Evolutionary conservation across 1,140 invertebrate species (phyloP).

Genomic region (Bombyx mandarina): DNA sequence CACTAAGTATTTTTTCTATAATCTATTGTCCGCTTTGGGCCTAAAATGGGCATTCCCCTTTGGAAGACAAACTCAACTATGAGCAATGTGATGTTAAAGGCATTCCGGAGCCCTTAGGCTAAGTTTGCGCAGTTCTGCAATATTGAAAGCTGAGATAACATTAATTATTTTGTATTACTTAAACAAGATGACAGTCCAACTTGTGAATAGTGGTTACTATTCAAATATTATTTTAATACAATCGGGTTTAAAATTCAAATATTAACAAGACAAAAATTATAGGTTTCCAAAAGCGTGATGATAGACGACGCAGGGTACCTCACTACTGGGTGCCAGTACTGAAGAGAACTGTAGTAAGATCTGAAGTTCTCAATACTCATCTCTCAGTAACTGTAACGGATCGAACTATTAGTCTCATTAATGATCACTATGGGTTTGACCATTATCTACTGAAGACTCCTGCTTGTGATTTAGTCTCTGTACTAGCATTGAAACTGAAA

Average conservation of each 20-base stretch:
- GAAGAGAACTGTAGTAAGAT: slow-evolving; percentile 87
- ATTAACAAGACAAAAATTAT: slow-evolving; percentile 9
- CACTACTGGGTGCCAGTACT: slow-evolving; percentile 91
- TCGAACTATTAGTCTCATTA: slow-evolving; percentile 86
- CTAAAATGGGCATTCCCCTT: no score
- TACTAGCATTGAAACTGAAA: slow-evolving; percentile 86
- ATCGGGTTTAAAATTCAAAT: background rate
- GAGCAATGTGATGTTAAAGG: no score
- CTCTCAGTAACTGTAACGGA: slow-evolving; percentile 86
- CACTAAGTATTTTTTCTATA: no score
- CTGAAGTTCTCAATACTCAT: slow-evolving; percentile 92
- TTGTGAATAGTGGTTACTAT: no score
- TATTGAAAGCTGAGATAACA: no score
- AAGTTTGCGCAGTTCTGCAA: no score
- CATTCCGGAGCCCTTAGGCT: no score
- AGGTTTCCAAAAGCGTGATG: slow-evolving; percentile 84
- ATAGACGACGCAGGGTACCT: slow-evolving; percentile 75
- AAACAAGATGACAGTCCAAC: no score
- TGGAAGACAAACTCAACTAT: no score
- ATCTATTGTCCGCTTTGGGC: no score
- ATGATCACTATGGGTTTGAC: slow-evolving; percentile 90
- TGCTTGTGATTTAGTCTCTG: slow-evolving; percentile 89
- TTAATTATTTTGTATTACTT: no score
- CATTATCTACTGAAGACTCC: slow-evolving; percentile 93
- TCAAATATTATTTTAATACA: background rate